Evolutionary conservation across 1,140 invertebrate species (phyloP), one percentile per base, ranked within the genome.

Genomic region (Eumeta japonica): DNA sequence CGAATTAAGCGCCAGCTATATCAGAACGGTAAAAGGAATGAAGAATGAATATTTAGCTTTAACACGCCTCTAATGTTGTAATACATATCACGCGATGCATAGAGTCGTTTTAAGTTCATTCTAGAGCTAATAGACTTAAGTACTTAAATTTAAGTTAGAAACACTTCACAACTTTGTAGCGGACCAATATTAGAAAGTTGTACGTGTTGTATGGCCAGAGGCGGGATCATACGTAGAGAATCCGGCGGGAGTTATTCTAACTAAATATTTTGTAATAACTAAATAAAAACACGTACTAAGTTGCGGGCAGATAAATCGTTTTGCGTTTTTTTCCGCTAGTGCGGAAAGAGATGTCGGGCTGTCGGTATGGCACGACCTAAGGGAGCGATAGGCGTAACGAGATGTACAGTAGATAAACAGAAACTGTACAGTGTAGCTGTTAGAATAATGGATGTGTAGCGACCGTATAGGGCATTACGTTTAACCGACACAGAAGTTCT

Each of bases 111-210:
- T 68, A 65, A 59, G 60, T 60, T 67, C 55, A 62, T 62, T 63
- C 57, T 68, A 73, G 62, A 10, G 9, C 28, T 56, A 52, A 65
- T 67, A 70, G 60, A 30, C 42, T 45, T 74, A 70, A 67, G 55
- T 30, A 30, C 28, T 54, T 64, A 61, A 58, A 41, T 42, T 45
- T 67, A 66, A 72, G 63, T 55, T 68, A 70, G 65, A 51, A 60
- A 24, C 62, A 57, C 55, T 72, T 70, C 63, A 66, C 57, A 64
- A 74, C 60, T 70, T 55, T 58, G 62, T 72, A 70, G 70, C 55
- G 70, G 70, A 74, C 70, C 70, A 74, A 72, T 74, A 71, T 74
- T 72, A 74, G 67, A 74, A 72, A 72, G 64, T 72, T 72, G 67
- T 72, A 63, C 65, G 53, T 64, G 48, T 57, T 44, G 35, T 19